A percentile compares a stretch with the other conserved stretches of the same genome.
These are phyloP conservation scores for Tupaia chinensis DNA, from an alignment of 2,113 vertebrate species.

Conservation along the genomic window DNA sequence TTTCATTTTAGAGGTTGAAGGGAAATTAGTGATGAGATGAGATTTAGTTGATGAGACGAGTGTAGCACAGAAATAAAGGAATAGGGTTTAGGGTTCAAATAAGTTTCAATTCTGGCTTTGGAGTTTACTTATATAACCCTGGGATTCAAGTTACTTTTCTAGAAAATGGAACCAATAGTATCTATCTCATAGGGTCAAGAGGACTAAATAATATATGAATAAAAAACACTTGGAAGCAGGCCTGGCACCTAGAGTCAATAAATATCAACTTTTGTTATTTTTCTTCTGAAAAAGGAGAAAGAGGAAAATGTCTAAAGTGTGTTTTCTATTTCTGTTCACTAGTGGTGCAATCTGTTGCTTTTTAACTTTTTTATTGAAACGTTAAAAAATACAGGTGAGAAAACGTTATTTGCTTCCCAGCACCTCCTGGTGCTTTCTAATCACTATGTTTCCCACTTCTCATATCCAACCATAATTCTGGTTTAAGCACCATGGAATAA, in stretches of 20 bases:
- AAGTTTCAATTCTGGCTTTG: conserved; percentile 28
- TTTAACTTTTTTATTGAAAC: background rate
- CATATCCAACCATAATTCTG: background rate
- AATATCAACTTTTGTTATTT: conserved; percentile 17
- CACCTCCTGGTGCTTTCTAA: background rate
- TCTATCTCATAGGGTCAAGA: background rate
- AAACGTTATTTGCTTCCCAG: background rate
- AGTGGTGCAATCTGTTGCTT: background rate
- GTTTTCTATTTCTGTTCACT: conserved; percentile 30
- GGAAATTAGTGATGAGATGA: background rate
- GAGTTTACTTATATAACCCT: background rate
- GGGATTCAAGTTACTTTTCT: conserved; percentile 9
- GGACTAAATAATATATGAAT: background rate
- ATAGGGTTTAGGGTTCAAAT: background rate
- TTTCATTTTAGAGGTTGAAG: conserved; percentile 21
- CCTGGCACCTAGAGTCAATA: background rate
- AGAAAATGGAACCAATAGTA: conserved; percentile 18
- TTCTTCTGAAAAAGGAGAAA: conserved; percentile 32
- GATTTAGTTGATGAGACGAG: background rate
- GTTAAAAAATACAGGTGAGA: background rate
- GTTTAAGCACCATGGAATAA: background rate
- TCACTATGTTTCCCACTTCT: background rate
- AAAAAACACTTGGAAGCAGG: background rate
- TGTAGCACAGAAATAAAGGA: background rate
- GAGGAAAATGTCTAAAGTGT: background rate